Conservation (phyloP, 2,113 vertebrate species). For the Turnix velox region DNA sequence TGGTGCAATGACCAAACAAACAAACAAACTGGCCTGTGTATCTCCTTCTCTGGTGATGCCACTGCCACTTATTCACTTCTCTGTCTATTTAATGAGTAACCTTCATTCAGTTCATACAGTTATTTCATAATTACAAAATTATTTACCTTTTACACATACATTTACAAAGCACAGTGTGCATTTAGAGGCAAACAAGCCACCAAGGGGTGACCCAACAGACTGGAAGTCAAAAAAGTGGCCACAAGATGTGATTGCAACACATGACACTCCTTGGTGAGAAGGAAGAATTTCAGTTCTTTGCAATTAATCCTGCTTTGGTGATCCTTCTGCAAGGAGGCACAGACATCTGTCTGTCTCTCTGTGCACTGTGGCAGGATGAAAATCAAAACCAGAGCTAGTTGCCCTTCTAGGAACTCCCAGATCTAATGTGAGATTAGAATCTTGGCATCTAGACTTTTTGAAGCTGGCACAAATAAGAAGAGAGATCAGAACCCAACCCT, state of each 20-base stretch:
- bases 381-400: constrained; percentile 25
- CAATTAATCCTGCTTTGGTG: neutral
- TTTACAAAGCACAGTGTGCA: neutral
- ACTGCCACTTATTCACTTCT: neutral
- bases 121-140: neutral
- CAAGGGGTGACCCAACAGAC: neutral
- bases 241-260: neutral
- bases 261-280: neutral
- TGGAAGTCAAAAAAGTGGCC: neutral
- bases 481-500: neutral
- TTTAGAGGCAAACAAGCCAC: neutral
- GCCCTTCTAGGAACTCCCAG: neutral
- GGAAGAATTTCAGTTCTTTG: neutral
- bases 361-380: neutral
- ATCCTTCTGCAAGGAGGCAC: neutral
- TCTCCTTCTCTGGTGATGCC: neutral
- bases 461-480: neutral
- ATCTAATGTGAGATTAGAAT: neutral
- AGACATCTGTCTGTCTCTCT: neutral
- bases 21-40: neutral
- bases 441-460: neutral
- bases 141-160: neutral
- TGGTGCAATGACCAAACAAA: neutral
- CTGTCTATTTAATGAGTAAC: neutral
- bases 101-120: neutral